Base-by-base conservation (phyloP, 2,113 vertebrate species). In the Gorsachius goisagi region DNA sequence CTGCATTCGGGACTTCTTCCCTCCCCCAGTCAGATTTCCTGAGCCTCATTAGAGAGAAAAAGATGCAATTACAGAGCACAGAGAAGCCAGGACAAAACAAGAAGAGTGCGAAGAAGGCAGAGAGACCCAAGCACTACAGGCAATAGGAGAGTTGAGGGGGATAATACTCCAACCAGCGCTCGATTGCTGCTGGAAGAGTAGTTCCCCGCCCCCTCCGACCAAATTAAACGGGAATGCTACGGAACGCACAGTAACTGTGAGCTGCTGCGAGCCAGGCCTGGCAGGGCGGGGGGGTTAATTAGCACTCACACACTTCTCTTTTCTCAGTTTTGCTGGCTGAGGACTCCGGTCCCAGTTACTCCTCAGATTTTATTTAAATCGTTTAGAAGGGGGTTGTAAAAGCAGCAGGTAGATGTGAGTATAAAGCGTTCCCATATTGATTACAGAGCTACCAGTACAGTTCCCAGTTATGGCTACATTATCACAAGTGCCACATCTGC, bases 271-370 rank as follows among this genome's bases (percentile, higher is more conserved):
- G 89, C 50, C 62, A 39, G 72, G 50, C 77, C 62, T n/a, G 12
- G 93, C 87, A 85, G 78, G 81, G 81, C 3, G 53, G 95, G 89
- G 81, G 21, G 90, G 77, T 89, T 96, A 89, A 94, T 95, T 94
- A 95, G 94, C 76, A 64, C 66, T 73, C 66, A 82, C 79, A 35
- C 63, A 62, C 82, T 93, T 94, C 80, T 80, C 88, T 78, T 74
- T 85, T 68, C 87, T 91, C 67, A 26, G 20, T 79, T 94, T 58
- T 74, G 72, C 83, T 60, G 78, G 89, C 55, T 71, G 79, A 90
- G 63, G 37, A 53, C 63, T 85, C 71, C 5, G 0, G 90, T 66
- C 64, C 71, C 85, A 19, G 75, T 93, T 72, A 89, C 18, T 79
- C 28, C 28, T 63, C n/a, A 26, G 5, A 56, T 94, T 69, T 52